Percentiles rank a stretch among this genome's conserved stretches.
phyloP scores from a whole-genome alignment of 1,140 invertebrate species.

The Trichomalopsis sarcophagae region DNA sequence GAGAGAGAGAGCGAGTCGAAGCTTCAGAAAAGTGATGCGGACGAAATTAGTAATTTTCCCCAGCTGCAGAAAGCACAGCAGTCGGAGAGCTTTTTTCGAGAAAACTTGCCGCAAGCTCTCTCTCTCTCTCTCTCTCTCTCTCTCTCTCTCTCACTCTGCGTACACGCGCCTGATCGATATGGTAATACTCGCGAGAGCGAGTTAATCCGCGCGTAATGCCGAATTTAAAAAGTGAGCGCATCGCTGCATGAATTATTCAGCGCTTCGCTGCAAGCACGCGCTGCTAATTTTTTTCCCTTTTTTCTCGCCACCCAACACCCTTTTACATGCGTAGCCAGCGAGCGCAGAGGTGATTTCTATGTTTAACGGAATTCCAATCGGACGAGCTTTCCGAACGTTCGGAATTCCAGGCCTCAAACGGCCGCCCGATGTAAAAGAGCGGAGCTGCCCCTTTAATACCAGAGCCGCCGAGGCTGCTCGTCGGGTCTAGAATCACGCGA shows the following conservation, averaged over 20 bases:
- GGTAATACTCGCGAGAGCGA: conserved; percentile 1
- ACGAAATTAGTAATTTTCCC: neutral
- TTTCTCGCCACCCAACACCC: neutral
- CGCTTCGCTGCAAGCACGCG: neutral
- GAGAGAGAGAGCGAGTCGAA: neutral
- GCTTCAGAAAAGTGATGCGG: neutral
- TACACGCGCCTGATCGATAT: conserved; percentile 43
- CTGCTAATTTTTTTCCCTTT: neutral
- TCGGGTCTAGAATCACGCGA: neutral
- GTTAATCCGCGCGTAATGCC: conserved; percentile 4
- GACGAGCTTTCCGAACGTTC: neutral
- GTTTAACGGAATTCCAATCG: neutral
- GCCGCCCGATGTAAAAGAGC: neutral
- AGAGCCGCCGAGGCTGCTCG: neutral
- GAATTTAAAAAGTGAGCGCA: neutral
- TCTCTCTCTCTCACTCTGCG: too few relatives aligned
- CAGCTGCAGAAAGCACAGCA: neutral
- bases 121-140: too few relatives aligned
- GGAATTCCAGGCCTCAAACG: neutral
- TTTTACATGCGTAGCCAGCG: too few relatives aligned
- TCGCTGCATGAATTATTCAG: neutral
- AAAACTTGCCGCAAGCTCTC: neutral
- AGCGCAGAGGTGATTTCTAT: neutral
- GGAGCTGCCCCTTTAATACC: neutral
- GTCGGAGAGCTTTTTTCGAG: neutral